Base-by-base conservation (phyloP, 2,113 vertebrate species). In the Perccottus glenii region DNA sequence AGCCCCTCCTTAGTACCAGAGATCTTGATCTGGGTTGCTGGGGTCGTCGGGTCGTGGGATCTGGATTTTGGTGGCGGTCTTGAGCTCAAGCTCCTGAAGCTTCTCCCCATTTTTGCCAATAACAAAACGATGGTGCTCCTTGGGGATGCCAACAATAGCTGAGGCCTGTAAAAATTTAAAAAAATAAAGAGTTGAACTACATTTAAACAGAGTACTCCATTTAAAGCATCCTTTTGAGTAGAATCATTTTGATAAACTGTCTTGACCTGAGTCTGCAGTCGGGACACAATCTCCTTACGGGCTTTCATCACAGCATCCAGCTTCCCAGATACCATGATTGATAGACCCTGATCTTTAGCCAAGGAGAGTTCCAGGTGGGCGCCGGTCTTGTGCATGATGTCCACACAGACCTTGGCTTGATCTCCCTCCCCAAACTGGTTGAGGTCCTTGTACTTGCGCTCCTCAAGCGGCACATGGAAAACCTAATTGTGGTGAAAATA, bases 31-130 rank as follows among this genome's bases (percentile, higher is more conserved):
- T 95, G 96, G n/a, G 90, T 98, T 98, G 92, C 96, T 99, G 92
- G 93, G 87, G 88, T 99, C 98, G 11, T 99, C 98, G 0, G 98
- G 96, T 87, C 98, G 94, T 68, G 98, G 98, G 89, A 99, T 98
- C 91, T 99, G 98, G 91, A 99, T 99, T 93, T 99, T 99, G 82
- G 98, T 99, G 87, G 98, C 98, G 58, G 98, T 99, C 93, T 98
- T 98, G 53, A 99, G 93, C 88, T 99, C 98, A 8, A 99, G 90
- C 90, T 99, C 98, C 91, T 99, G 98, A 70, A 99, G 92, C 85
- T 99, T 99, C 92, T 99, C 98, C 70, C 98, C 98, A 0, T 95
- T 98, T 88, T 99, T 99, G 78, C 98, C 98, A 15, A 99, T 99
- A 70, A 99, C 96, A 92, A 98, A 99, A 81, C 98, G 97, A 73